Base-by-base conservation (phyloP, 1,140 invertebrate genomes). In the Akabosia matsudoensis region DNA sequence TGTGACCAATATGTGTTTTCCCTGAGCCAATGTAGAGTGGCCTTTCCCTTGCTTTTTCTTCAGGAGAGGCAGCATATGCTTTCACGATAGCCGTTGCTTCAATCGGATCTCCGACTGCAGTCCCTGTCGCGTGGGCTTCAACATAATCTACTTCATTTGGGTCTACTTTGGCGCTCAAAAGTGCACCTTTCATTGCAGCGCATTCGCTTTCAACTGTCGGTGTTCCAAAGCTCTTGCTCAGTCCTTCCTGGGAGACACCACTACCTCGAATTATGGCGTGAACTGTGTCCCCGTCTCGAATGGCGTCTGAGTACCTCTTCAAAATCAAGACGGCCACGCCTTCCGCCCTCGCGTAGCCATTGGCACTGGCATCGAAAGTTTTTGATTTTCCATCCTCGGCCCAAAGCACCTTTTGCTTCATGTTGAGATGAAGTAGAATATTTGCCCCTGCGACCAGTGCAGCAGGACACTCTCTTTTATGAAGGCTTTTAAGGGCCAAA, bases 401-500 rank as follows among this genome's bases (percentile, higher is more conserved):
- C 24, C 45, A 26, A 16, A 74, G n/a, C 52, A 54, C 26, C 18
- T 30, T 64, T 28, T 96, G 85, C 94, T 93, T 56, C 54, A 56
- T 16, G 22, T 56, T 22, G 4, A 56, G 4, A 16, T 13, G n/a
- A n/a, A 97, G 85, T 78, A 91, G 90, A 3, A 97, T 84, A 84
- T 93, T 94, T 1, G 89, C 86, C 13, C 93, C 95, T 10, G 91
- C 93, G 1, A 97, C 94, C 67, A 98, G 89, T 1, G 95, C 95
- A n/a, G 90, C 88, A 75, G 97, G 94, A 83, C 93, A 95, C 73
- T 90, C 87, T 0, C 93, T 93, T 61, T 88, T 88, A 37, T 88
- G 86, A 0, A 98, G 91, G 0, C 91, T 89, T 75, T 87, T 87
- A 78, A 93, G 92, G 2, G 94, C 96, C 80, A 94, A 89, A 81